Conservation (phyloP, 2,797 vertebrate genomes). For the Sylvia borin region DNA sequence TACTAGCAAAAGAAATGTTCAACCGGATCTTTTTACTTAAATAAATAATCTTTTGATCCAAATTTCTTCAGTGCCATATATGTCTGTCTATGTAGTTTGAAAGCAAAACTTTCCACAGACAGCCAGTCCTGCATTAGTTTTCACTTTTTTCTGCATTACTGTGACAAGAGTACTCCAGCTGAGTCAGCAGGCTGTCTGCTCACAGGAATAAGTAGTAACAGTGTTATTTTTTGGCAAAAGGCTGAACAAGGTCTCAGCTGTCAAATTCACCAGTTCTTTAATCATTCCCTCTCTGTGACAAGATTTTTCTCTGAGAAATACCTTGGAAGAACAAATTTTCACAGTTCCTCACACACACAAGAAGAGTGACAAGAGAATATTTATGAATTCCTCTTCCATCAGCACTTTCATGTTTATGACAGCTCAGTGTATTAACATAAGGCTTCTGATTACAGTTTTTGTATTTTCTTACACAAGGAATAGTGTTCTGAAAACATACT, state of each 20-base stretch:
- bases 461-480: background rate
- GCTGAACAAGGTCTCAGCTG: background rate
- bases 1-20: background rate
- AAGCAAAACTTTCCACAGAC: background rate
- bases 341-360: background rate
- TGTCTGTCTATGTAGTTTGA: background rate
- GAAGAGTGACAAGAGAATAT: background rate
- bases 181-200: background rate
- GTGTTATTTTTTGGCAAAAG: background rate
- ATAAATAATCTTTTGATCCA: background rate
- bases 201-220: background rate
- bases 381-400: background rate
- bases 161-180: background rate
- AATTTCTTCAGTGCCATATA: background rate
- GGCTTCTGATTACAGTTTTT: background rate
- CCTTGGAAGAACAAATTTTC: background rate
- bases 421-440: background rate
- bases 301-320: background rate
- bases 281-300: background rate
- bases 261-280: background rate
- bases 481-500: background rate
- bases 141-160: background rate
- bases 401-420: background rate
- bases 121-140: background rate
- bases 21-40: background rate